Evolutionary conservation across 2,888 invertebrate species (phyloP), one percentile per base, ranked within the genome.

Genomic region (Ceratothoa steindachneri): DNA sequence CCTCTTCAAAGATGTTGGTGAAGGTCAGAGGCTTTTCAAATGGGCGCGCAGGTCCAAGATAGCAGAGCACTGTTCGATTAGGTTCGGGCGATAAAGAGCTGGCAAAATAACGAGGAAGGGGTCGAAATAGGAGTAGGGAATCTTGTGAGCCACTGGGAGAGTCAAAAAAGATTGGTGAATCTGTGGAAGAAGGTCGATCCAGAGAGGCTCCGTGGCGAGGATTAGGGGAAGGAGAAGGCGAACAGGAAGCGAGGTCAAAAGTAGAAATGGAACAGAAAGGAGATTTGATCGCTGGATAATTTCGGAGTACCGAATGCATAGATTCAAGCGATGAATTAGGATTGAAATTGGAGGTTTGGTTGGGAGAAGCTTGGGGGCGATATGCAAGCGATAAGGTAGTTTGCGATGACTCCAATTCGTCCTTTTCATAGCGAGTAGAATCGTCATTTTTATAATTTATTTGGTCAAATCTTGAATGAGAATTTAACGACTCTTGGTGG

Each of bases 151-250:
- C 69, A 30, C 31, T 52, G 30, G 19, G 67, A 2, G 51, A 68
- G 15, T 71, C 71, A 51, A 79, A 69, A 28, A 79, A 64, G 67
- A 76, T 67, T 28, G 71, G 69, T n/a, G 79, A 79, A 41, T 79
- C 76, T 24, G 76, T 76, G 31, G 79, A 79, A 19, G 79, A 66
- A 64, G 79, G 79, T 19, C 79, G 73, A 68, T 76, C 77, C 0
- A 65, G 66, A 15, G 29, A 51, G 7, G 67, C 27, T n/a, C 51
- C 65, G 22, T 30, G 31, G n/a, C 30, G 15, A 22, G 74, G 55
- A 29, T 27, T 30, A 29, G 72, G 67, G 29, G 74, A 70, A 27
- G 60, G 69, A 30, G 72, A 76, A 15, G 51, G 71, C n/a, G 79
- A 76, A 4, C 68, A 66, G n/a, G 75, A 69, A 19, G 69, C 73